Base-by-base conservation (phyloP, 2,888 invertebrate species). In the Ashinkailepas kermadecensis region DNA sequence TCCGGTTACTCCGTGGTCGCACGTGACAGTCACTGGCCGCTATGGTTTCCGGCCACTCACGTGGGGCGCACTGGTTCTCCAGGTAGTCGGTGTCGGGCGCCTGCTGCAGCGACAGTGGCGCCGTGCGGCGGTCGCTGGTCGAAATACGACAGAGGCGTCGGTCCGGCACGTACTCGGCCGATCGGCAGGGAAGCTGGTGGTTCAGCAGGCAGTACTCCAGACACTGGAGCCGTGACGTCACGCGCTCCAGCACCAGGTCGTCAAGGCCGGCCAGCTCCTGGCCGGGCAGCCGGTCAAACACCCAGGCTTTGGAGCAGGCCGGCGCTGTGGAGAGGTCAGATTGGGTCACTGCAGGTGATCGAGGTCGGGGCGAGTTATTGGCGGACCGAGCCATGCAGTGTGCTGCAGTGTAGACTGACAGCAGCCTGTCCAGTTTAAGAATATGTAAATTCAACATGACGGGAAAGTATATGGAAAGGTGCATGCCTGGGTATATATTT, bases 251-350 rank as follows among this genome's bases (percentile, higher is more conserved):
- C 85, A 90, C 90, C 84, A 90, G 90, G 81, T 90, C 89, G 83
- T 91, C 90, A 84, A 92, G 91, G 21, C 93, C 91, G 82, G 93
- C 90, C 84, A 95, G 88, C 84, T 92, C 91, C 85, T 92, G 92
- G 18, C 94, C 94, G 15, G 93, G 92, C 81, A 92, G 92, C 85
- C 91, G 90, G 86, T 95, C 94, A 81, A 94, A 89, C 58, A 91
- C 90, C 95, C 95, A 95, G 85, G 92, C 90, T 82, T 91, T 91
- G 13, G 88, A 87, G 80, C 89, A 87, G 23, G 84, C 84, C 4
- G 84, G 83, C 7, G 84, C 85, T 84, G 83, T 6, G 80, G 78
- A 39, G 39, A 39, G 39, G 39, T 39, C 39, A 39, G 39, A 4
- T 39, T 39, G 39, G 39, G 39, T 39, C 39, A 39, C 39, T 39